Percentiles rank a stretch among this genome's conserved stretches.
Conservation (phyloP, 2,888 invertebrate genomes). For the Thera obeliscata region DNA sequence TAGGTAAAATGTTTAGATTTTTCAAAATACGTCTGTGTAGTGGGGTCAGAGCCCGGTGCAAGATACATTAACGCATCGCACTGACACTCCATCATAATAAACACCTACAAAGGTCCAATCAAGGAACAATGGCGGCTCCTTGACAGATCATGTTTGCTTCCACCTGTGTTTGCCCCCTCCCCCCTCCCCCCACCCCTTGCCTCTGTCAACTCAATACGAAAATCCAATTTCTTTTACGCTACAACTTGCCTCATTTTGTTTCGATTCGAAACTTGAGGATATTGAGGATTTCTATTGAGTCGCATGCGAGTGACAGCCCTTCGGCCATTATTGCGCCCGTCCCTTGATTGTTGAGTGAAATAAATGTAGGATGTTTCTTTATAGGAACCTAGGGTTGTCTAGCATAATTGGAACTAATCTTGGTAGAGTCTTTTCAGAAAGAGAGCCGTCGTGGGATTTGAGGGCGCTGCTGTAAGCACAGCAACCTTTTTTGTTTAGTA, state of each 20-base stretch:
- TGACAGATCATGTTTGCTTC: constrained; percentile 68
- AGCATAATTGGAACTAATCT: background rate
- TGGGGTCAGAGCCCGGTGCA: background rate
- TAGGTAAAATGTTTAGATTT: too few relatives aligned
- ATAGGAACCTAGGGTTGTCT: constrained; percentile 46
- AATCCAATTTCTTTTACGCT: constrained; percentile 79
- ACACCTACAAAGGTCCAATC: constrained; percentile 47
- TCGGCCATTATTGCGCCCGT: constrained; percentile 56
- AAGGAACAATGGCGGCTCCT: constrained; percentile 48
- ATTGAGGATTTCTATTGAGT: constrained; percentile 59
- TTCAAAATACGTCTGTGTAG: background rate
- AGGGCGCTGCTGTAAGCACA: too few relatives aligned
- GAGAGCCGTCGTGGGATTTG: too few relatives aligned
- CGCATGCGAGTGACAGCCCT: constrained; percentile 60
- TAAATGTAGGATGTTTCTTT: constrained; percentile 52
- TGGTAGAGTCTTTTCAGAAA: too few relatives aligned
- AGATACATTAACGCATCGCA: background rate
- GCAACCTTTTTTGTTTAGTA: too few relatives aligned
- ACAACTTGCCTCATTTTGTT: constrained; percentile 74
- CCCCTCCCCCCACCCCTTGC: constrained; percentile 34
- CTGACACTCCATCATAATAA: constrained; percentile 35
- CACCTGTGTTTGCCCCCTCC: constrained; percentile 62
- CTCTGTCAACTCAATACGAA: constrained; percentile 73
- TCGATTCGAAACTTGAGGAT: constrained; percentile 61
- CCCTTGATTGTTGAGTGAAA: constrained; percentile 61